A percentile compares a stretch with the other conserved stretches of the same genome.
phyloP scores from a whole-genome alignment of 2,113 vertebrate species.

The Malurus melanocephalus region DNA sequence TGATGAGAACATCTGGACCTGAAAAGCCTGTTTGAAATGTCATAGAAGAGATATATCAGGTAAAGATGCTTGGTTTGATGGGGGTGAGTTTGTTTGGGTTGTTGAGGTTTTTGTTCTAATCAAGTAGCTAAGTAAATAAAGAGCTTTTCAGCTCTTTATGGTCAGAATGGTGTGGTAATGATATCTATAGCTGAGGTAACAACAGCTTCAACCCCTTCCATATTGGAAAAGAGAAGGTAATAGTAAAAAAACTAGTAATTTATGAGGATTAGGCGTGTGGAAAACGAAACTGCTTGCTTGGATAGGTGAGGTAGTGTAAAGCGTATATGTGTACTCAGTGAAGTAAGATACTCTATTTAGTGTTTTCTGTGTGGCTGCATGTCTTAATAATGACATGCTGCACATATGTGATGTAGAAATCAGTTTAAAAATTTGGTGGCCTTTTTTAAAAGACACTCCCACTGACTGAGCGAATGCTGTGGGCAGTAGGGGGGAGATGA shows the following conservation, averaged over 20 bases:
- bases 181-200: background rate
- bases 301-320: background rate
- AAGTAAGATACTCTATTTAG: background rate
- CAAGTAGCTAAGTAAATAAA: background rate
- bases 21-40: background rate
- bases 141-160: background rate
- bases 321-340: fast-evolving
- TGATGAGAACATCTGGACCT: background rate
- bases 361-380: background rate
- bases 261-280: background rate
- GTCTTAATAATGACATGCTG: background rate
- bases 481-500: background rate
- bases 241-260: background rate
- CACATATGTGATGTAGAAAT: background rate
- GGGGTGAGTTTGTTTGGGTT: background rate
- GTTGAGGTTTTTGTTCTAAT: background rate
- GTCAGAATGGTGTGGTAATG: background rate
- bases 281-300: background rate
- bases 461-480: background rate
- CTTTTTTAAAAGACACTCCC: background rate
- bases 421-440: background rate
- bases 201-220: background rate
- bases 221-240: background rate
- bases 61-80: background rate
- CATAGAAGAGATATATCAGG: background rate